These are phyloP conservation scores for Desmophyllum pertusum DNA, from an alignment of 92 coral and sea anemone genomes.

Conservation along the genomic window DNA sequence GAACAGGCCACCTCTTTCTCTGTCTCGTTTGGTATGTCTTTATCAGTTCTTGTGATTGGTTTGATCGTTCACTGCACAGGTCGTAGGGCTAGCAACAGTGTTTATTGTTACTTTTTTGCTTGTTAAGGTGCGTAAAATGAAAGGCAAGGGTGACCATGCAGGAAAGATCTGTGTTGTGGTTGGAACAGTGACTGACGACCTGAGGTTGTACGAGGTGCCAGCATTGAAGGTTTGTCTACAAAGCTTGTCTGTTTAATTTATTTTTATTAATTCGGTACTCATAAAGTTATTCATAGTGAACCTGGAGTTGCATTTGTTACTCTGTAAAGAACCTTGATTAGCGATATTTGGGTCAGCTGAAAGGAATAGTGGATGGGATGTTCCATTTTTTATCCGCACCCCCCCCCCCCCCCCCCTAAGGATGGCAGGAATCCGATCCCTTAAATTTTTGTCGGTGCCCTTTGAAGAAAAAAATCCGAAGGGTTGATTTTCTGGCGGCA, in stretches of 20 bases:
- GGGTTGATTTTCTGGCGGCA: too few relatives aligned
- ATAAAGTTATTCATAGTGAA: too few relatives aligned
- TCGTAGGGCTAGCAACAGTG: background rate
- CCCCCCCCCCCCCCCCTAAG: too few relatives aligned
- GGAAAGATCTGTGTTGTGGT: slow-evolving; percentile 94
- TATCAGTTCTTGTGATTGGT: background rate
- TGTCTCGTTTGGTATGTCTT: slow-evolving; percentile 87
- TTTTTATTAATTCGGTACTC: too few relatives aligned
- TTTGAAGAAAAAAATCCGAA: too few relatives aligned
- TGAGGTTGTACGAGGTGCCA: slow-evolving; percentile 87
- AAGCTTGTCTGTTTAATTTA: background rate
- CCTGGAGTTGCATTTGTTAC: too few relatives aligned
- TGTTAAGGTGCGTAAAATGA: slow-evolving; percentile 88
- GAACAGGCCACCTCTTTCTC: slow-evolving; percentile 90
- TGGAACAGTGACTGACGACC: slow-evolving; percentile 91
- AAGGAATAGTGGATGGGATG: too few relatives aligned
- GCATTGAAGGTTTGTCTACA: slow-evolving; percentile 77
- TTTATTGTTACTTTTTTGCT: background rate
- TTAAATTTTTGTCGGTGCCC: too few relatives aligned
- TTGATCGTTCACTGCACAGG: background rate
- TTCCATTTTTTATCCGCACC: too few relatives aligned
- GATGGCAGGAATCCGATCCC: too few relatives aligned
- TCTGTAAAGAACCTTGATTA: too few relatives aligned
- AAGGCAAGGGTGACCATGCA: slow-evolving; percentile 65
- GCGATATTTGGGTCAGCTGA: too few relatives aligned